A percentile compares a stretch with the other conserved stretches of the same genome.
These are phyloP conservation scores for Cylloceria caligata DNA, from an alignment of 2,888 invertebrate genomes.

Conservation along the genomic window DNA sequence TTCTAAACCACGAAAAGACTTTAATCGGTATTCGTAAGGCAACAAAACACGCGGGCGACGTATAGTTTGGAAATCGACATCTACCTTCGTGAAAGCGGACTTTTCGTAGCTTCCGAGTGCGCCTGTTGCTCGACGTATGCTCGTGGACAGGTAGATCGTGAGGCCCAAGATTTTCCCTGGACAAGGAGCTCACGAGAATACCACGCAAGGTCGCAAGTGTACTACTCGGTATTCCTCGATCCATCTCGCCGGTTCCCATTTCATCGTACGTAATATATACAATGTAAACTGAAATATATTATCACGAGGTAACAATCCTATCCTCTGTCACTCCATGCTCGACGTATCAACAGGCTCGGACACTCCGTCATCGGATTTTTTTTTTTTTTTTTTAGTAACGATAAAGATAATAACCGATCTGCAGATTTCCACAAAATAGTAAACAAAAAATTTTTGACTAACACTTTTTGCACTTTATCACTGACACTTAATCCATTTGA, in stretches of 20 bases:
- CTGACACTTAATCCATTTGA: conserved; percentile 42
- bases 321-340: conserved; percentile 31
- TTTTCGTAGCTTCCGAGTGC: conserved; percentile 76
- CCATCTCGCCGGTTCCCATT: conserved; percentile 77
- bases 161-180: conserved; percentile 86
- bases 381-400: conserved; percentile 15
- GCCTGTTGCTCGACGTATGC: conserved; percentile 71
- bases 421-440: conserved; percentile 16
- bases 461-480: too few relatives aligned
- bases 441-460: conserved; percentile 8
- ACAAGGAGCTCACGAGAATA: conserved; percentile 86
- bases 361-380: conserved; percentile 12
- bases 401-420: conserved; percentile 29
- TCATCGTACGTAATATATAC: conserved; percentile 45
- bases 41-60: conserved; percentile 6
- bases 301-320: conserved; percentile 19
- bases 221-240: conserved; percentile 85
- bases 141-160: conserved; percentile 83
- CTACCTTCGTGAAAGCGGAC: conserved; percentile 81
- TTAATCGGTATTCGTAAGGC: conserved; percentile 28
- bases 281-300: too few relatives aligned
- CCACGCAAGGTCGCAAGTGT: conserved; percentile 86
- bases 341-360: conserved; percentile 3
- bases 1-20: conserved; percentile 25
- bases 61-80: conserved; percentile 46